Base-by-base conservation (phyloP, 1,140 invertebrate genomes). In the Mesaphorura yosii region DNA sequence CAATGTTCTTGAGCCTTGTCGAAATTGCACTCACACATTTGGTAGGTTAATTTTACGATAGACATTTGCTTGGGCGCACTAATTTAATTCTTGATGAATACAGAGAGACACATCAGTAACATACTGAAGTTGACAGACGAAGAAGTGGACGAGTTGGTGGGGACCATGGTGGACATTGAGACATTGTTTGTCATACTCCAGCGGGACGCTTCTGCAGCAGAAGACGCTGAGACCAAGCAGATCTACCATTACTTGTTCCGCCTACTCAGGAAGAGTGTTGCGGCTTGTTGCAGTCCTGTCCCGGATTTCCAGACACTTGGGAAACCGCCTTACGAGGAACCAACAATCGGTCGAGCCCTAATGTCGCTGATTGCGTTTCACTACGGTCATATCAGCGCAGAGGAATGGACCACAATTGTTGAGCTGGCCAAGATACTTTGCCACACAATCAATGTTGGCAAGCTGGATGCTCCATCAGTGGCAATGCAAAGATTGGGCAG, bases 161-260 rank as follows among this genome's bases (percentile, higher is more conserved):
- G 51, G 17, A 51, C 40, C 14, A 53, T 59, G 51, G 60, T 63
- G 14, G 60, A 63, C 29, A 51, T 63, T 29, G 60, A 63, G 37
- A 59, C 60, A 3, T 27, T 59, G 25, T 63, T 63, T 31, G 20
- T 63, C n/a, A 29, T 63, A 12, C 40, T 59, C 4, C 57, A 63
- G 46, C 39, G 50, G 25, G 60, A 63, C 34, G 54, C 57, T 17
- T 23, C 41, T 12, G 28, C 48, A 6, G 37, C 44, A 5, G 57
- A 59, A 31, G 60, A 62, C 34, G 22, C 34, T 22, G 60, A 62
- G 23, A 59, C 57, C 6, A 57, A 54, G 39, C 55, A 55, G 26
- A 57, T 57, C 27, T 57, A 57, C 42, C 55, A 63, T 19, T 63
- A 59, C 26, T 48, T 59, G 25, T 63, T 57, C 34, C 51, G 57